Evolutionary conservation across 2,888 invertebrate genomes (phyloP).

Genomic region (Drosophila colorata): DNA sequence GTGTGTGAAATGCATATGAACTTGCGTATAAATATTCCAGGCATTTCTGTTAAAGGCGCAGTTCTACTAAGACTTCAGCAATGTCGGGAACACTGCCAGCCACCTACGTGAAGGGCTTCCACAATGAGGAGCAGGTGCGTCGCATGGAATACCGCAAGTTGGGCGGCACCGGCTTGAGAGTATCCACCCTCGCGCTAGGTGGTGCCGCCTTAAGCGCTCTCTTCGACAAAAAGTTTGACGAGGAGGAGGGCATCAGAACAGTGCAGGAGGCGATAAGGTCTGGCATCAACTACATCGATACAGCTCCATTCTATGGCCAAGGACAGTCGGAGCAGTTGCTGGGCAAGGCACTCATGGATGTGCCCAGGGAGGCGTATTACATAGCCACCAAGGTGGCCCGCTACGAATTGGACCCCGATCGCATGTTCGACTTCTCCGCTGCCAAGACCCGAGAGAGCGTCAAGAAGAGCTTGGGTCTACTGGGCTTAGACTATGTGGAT

Average conservation of each 20-base stretch:
- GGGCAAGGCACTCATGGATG: constrained; percentile 92
- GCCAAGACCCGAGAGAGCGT: constrained; percentile 91
- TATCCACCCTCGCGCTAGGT: constrained; percentile 91
- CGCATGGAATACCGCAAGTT: constrained; percentile 91
- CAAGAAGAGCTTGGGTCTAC: constrained; percentile 89
- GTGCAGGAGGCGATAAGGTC: constrained; percentile 90
- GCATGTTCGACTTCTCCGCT: constrained; percentile 94
- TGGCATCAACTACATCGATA: constrained; percentile 96
- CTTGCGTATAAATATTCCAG: constrained; percentile 19
- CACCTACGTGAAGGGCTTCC: constrained; percentile 89
- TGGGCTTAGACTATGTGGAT: constrained; percentile 94
- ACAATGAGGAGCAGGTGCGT: constrained; percentile 87
- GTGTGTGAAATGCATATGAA: not conserved
- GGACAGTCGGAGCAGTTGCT: constrained; percentile 93
- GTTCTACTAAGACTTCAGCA: constrained; percentile 16
- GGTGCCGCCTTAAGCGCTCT: constrained; percentile 90
- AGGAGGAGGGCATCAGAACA: constrained; percentile 88
- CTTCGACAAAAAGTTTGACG: constrained; percentile 88
- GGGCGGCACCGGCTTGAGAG: constrained; percentile 89
- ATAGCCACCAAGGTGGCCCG: constrained; percentile 96
- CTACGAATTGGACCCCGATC: constrained; percentile 89
- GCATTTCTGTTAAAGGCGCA: not conserved
- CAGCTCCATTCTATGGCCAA: constrained; percentile 96
- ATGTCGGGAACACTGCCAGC: constrained; percentile 84
- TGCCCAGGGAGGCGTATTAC: constrained; percentile 93